A percentile compares a stretch with the other conserved stretches of the same genome.
phyloP scores from a whole-genome alignment of 2,797 vertebrate genomes.

The Sebastiscus tertius region DNA sequence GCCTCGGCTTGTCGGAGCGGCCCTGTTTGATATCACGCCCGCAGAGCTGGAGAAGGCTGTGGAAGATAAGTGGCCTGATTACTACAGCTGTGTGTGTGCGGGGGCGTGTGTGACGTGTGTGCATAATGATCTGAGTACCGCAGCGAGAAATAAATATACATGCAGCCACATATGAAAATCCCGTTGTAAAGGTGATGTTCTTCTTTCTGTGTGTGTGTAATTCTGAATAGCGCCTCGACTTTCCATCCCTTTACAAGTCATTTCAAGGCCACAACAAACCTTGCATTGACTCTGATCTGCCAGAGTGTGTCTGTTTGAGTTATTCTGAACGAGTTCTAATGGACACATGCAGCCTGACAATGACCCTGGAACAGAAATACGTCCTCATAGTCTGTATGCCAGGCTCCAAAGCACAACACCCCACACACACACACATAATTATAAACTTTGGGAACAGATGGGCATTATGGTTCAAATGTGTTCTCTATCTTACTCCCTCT shows the following conservation, averaged over 20 bases:
- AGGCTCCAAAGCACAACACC: constrained; percentile 3
- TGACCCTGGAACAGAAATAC: constrained; percentile 26
- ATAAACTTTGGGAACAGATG: constrained; percentile 56
- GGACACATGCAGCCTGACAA: constrained; percentile 1
- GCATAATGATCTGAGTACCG: constrained; percentile 23
- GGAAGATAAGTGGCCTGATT: constrained; percentile 68
- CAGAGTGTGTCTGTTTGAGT: not conserved
- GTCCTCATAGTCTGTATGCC: not conserved
- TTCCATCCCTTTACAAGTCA: not conserved
- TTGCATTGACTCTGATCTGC: not conserved
- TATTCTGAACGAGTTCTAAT: constrained; percentile 2
- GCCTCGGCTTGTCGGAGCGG: constrained; percentile 53
- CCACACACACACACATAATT: not conserved
- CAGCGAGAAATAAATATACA: constrained; percentile 24
- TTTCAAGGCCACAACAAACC: not conserved
- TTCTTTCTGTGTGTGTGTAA: not conserved
- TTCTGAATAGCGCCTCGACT: not conserved
- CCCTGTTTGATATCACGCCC: constrained; percentile 66
- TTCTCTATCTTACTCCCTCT: not conserved
- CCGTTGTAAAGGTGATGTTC: not conserved
- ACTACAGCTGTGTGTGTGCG: constrained; percentile 10
- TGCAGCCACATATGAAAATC: constrained; percentile 1
- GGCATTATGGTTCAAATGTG: constrained; percentile 27
- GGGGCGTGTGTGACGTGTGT: not conserved
- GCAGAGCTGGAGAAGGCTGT: constrained; percentile 47